Conservation (phyloP, 2,113 vertebrate genomes). For the Elachura formosa region DNA sequence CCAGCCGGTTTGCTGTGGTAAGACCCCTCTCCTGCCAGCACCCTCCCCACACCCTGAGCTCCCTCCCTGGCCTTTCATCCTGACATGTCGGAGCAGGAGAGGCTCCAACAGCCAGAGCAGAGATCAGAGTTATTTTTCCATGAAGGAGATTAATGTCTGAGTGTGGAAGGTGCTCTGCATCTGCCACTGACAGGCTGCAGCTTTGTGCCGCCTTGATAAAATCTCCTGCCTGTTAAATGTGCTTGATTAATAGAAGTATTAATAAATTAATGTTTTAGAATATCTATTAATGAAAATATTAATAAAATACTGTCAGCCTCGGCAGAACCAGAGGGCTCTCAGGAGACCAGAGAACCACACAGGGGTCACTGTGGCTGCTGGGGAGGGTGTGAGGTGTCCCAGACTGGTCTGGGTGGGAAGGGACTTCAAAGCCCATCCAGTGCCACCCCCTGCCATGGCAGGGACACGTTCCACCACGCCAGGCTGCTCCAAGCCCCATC, state of each 20-base stretch:
- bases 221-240: background rate
- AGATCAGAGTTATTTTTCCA: background rate
- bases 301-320: background rate
- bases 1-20: background rate
- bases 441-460: background rate
- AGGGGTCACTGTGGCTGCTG: background rate
- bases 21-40: background rate
- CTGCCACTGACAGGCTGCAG: background rate
- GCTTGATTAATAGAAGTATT: background rate
- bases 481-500: background rate
- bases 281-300: background rate
- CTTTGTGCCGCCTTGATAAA: background rate
- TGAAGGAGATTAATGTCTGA: constrained; percentile 8
- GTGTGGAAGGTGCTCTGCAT: background rate
- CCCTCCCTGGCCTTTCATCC: background rate
- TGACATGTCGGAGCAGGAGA: background rate
- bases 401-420: background rate
- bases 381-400: background rate
- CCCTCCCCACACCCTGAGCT: background rate
- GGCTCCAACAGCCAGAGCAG: background rate
- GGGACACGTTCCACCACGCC: fast-evolving
- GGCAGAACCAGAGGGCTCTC: background rate
- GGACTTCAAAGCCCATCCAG: background rate
- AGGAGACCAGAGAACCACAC: background rate
- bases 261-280: background rate